phyloP scores from a whole-genome alignment of 2,888 invertebrate genomes.

The Agrilus mali region DNA sequence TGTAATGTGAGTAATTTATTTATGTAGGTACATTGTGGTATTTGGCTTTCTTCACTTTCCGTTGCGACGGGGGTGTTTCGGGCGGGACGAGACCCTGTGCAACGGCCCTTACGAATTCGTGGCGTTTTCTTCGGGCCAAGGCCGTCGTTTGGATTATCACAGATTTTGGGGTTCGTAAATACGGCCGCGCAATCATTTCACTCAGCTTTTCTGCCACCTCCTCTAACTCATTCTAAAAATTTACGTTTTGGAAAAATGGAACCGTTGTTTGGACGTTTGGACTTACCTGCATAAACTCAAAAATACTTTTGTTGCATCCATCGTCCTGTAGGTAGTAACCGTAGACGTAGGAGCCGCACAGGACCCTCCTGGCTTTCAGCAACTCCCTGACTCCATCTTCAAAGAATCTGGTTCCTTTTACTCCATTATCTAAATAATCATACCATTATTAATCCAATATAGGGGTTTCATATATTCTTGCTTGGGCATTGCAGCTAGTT shows the following conservation, averaged over 20 bases:
- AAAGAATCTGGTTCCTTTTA: constrained; percentile 41
- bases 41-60: constrained; percentile 35
- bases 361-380: constrained; percentile 45
- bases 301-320: constrained; percentile 51
- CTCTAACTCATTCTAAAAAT: constrained; percentile 48
- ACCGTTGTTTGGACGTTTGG: no score
- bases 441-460: no score
- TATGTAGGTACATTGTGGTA: constrained; percentile 34
- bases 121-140: constrained; percentile 44
- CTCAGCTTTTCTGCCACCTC: constrained; percentile 51
- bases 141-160: constrained; percentile 49
- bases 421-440: constrained; percentile 26
- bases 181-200: constrained; percentile 51
- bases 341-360: constrained; percentile 56
- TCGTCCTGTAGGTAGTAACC: constrained; percentile 53
- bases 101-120: constrained; percentile 49
- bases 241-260: neutral
- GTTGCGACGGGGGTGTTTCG: constrained; percentile 47
- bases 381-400: constrained; percentile 52
- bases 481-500: no score
- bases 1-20: no score
- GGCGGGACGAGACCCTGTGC: constrained; percentile 43
- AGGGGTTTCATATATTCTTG: no score
- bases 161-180: constrained; percentile 46
- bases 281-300: constrained; percentile 54